Base-by-base conservation (phyloP, 1,140 invertebrate genomes). In the Diorhabda sublineata region DNA sequence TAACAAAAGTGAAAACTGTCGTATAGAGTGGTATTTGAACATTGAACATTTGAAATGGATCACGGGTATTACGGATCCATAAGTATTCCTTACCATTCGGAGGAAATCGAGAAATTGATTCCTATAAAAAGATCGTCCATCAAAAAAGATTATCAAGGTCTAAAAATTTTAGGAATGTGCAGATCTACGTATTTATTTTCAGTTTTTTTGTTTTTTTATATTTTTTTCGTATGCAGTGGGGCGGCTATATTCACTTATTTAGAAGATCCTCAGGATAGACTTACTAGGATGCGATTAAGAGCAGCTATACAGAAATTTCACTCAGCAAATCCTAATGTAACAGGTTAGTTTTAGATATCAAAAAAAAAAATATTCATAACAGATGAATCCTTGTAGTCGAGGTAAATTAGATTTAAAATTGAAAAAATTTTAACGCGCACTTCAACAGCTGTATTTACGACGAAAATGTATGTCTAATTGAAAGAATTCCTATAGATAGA, bases 171-270 rank as follows among this genome's bases (percentile, higher is more conserved):
- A 9, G 74, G 74, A 3, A 57, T 75, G 42, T 74, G 73, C 61
- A 74, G 64, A 58, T 70, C 72, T 71, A 81, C 84, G 0, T 81
- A 81, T 42, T 78, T 87, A 3, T 76, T 87, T 52, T 61, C 81
- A 8, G 74, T 85, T 42, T 89, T 87, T 69, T 74, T 87, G 5
- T 76, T 91, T 1, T 88, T 91, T 75, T 94, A 92, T 73, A 81
- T 89, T 26, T 83, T 87, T 4, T 94, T 91, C 80, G 82, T 94
- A 67, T 81, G 90, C 8, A 83, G 90, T 61, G 92, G 92, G 2
- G 91, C 90, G 0, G 80, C 90, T 45, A 86, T 93, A 45, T 94
- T 95, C 80, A 89, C 91, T 69, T 85, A 87, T 9, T 81, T 94
- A 63, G 93, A 95, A 81, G 85, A 86, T 2, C 89, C 90, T 0